These are phyloP conservation scores for Hydropsyche tenuis DNA, from an alignment of 1,140 invertebrate species.

Conservation along the genomic window DNA sequence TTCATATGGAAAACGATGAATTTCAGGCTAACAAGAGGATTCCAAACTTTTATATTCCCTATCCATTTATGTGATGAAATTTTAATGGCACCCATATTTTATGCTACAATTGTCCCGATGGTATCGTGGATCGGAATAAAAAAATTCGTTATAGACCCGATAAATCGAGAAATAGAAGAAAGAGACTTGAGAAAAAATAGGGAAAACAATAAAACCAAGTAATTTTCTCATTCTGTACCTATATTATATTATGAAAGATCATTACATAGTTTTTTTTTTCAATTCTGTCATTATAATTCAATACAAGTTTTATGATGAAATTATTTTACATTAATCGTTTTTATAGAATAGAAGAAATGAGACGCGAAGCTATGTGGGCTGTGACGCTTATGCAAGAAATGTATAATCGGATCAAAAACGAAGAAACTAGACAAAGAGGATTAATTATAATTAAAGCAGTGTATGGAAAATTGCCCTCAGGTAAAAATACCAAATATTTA, in stretches of 20 bases:
- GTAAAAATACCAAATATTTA: constrained; percentile 46
- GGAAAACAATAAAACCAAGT: constrained; percentile 48
- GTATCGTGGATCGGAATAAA: constrained; percentile 82
- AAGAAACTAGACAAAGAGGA: constrained; percentile 81
- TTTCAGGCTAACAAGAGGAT: constrained; percentile 80
- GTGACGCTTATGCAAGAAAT: constrained; percentile 88
- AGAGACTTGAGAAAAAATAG: constrained; percentile 68
- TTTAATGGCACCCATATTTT: constrained; percentile 87
- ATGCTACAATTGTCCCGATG: constrained; percentile 87
- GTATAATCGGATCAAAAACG: constrained; percentile 74
- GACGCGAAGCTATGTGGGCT: constrained; percentile 82
- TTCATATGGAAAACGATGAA: not conserved
- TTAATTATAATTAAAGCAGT: constrained; percentile 86
- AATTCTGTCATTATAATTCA: not conserved
- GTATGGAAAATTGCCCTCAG: constrained; percentile 73
- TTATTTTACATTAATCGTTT: not conserved
- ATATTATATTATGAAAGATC: constrained; percentile 26
- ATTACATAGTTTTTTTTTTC: not conserved
- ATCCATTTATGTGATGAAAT: constrained; percentile 91
- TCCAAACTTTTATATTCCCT: constrained; percentile 88
- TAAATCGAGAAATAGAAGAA: constrained; percentile 76
- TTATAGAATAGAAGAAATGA: constrained; percentile 75
- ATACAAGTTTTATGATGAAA: not conserved
- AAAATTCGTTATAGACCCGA: constrained; percentile 87
- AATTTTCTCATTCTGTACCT: constrained; percentile 18